These are phyloP conservation scores for Ochotona curzoniae DNA, from an alignment of 2,113 vertebrate genomes.

Conservation along the genomic window DNA sequence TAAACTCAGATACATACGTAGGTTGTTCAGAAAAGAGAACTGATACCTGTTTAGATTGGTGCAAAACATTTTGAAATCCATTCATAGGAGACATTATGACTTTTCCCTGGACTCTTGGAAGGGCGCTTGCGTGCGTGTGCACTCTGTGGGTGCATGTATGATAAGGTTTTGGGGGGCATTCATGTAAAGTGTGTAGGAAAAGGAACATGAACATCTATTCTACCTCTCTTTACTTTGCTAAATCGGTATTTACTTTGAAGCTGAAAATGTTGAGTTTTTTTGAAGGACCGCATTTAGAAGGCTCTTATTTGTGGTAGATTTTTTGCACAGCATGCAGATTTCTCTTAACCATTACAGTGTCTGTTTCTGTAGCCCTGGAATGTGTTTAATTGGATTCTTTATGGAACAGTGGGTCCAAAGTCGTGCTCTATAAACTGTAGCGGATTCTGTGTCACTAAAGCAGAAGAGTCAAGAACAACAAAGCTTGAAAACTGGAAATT, in stretches of 20 bases:
- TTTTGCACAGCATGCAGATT: constrained; percentile 81
- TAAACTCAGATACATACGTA: background rate
- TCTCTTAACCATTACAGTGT: constrained; percentile 73
- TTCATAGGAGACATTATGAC: too few relatives aligned
- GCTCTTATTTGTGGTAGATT: constrained; percentile 75
- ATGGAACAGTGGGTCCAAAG: constrained; percentile 81
- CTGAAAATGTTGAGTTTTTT: constrained; percentile 68
- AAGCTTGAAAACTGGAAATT: constrained; percentile 74
- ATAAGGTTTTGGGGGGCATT: constrained; percentile 5
- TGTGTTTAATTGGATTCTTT: constrained; percentile 84
- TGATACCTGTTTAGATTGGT: too few relatives aligned
- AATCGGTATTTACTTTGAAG: constrained; percentile 69
- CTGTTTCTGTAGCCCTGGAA: constrained; percentile 76
- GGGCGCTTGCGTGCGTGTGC: too few relatives aligned
- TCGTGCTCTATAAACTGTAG: constrained; percentile 75
- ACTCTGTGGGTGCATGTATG: too few relatives aligned
- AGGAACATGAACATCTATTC: background rate
- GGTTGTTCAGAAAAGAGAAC: too few relatives aligned
- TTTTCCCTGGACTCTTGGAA: too few relatives aligned
- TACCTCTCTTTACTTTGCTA: constrained; percentile 2
- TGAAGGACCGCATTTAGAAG: constrained; percentile 58
- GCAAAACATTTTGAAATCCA: too few relatives aligned
- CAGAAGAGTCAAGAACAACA: constrained; percentile 73
- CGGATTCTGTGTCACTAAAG: constrained; percentile 80
- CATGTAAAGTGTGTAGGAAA: background rate